Evolutionary conservation across 2,888 invertebrate species (phyloP).

Genomic region (Lasioglossum lativentre): DNA sequence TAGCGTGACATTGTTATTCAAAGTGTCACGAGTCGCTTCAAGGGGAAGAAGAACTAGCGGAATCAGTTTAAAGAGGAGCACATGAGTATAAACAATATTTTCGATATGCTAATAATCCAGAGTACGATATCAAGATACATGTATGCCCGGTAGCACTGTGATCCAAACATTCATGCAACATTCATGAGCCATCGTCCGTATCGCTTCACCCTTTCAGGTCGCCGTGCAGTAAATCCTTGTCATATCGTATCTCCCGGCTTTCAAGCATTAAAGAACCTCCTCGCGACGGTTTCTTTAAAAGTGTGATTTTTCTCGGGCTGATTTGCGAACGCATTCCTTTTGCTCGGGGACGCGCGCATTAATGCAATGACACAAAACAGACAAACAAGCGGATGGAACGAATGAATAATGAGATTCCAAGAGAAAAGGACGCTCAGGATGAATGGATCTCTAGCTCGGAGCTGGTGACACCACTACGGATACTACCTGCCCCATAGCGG

Average conservation of each 20-base stretch:
- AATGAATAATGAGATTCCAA: slow-evolving; percentile 18
- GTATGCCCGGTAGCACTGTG: slow-evolving; percentile 46
- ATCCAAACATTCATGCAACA: slow-evolving; percentile 70
- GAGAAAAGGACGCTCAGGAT: background rate
- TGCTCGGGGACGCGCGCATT: background rate
- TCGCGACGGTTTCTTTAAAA: slow-evolving; percentile 32
- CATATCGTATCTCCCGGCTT: slow-evolving; percentile 52
- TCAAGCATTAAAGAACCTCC: slow-evolving; percentile 49
- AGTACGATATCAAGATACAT: slow-evolving; percentile 61
- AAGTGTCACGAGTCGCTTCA: background rate
- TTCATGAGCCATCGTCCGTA: slow-evolving; percentile 66
- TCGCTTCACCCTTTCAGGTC: slow-evolving; percentile 60
- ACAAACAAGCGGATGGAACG: background rate
- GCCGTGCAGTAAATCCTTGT: slow-evolving; percentile 65
- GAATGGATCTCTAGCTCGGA: background rate
- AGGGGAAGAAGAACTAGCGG: background rate
- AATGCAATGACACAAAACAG: slow-evolving; percentile 23
- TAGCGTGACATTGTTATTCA: slow-evolving; percentile 15
- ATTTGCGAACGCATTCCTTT: slow-evolving; percentile 40
- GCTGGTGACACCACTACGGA: background rate
- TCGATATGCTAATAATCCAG: slow-evolving; percentile 65
- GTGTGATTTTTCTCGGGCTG: slow-evolving; percentile 43
- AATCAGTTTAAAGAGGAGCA: slow-evolving; percentile 29
- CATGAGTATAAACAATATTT: slow-evolving; percentile 61
- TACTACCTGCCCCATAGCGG: background rate